These are phyloP conservation scores for human DNA, from an alignment of 2,113 vertebrate genomes.

Conservation along the genomic window DNA sequence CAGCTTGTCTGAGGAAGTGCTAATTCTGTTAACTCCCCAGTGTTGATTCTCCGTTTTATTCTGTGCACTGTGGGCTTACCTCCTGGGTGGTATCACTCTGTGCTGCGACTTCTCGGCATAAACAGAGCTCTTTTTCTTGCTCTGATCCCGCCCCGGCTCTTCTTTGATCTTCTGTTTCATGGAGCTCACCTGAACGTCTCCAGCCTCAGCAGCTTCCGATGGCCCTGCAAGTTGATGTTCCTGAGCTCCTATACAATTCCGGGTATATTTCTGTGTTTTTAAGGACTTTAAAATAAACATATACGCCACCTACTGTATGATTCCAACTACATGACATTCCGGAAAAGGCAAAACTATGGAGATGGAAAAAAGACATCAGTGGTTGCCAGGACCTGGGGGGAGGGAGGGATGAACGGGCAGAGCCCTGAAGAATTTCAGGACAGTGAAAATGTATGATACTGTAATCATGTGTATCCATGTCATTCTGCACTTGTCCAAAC, in stretches of 20 bases:
- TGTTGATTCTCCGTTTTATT: not conserved
- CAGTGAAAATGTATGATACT: not conserved
- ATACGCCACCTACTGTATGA: not conserved
- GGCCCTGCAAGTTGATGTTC: not conserved
- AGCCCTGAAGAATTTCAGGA: too few species aligned
- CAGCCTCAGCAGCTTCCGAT: not conserved
- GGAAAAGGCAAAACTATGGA: not conserved
- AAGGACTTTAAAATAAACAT: not conserved
- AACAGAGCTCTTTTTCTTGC: too few species aligned
- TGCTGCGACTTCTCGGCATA: accelerated
- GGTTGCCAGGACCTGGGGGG: not conserved
- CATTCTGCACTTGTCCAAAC: not conserved
- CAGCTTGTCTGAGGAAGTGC: not conserved
- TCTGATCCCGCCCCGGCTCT: not conserved
- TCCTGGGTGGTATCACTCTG: accelerated
- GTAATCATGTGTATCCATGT: not conserved
- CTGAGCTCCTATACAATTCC: not conserved
- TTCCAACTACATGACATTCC: not conserved
- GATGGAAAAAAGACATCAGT: not conserved
- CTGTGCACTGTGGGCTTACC: accelerated
- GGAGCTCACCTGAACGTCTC: not conserved
- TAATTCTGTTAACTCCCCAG: too few species aligned
- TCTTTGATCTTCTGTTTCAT: too few species aligned
- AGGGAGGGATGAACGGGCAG: not conserved
- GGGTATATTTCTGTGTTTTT: not conserved